Evolutionary conservation across 2,797 vertebrate genomes (phyloP), one percentile per base, ranked within the genome.

Genomic region (Cossypha dichroa): DNA sequence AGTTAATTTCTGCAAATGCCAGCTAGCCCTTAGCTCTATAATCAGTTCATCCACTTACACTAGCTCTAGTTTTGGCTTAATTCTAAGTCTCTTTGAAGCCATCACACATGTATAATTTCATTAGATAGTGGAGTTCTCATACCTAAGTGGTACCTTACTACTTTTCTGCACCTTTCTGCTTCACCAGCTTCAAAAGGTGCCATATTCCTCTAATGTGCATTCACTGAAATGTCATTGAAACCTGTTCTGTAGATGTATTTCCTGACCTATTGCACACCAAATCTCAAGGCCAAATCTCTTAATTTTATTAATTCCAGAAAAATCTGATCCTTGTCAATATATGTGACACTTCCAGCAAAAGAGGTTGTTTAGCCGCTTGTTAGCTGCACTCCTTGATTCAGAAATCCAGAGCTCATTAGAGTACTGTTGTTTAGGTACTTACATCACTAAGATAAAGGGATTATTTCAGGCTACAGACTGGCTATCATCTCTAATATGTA

Each of bases 21-120:
- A 87, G 36, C 51, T 46, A 95, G 64, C 74, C 91, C 46, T 80
- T 62, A 88, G 75, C 62, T 74, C 46, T 52, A 72, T 55, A 72
- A 94, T 94, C 75, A 91, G 43, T 48, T 90, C 80, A 26, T 45
- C 49, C 81, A 46, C 63, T 96, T 94, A 54, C 55, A 77, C 58
- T 88, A 81, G 45, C 77, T 87, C 72, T 66, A 70, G 34, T 89
- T 90, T 79, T 85, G 80, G 18, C 84, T 96, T 85, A 93, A 72
- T 91, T 89, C 89, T 86, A 92, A 94, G 62, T 83, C 73, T 84
- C 68, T 72, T 54, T 84, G 73, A 96, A 96, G 54, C 82, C 75
- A 88, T 73, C 43, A 83, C 54, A 88, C 52, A 55, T 6, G 15
- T 51, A 63, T 41, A 79, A 68, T 69, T 83, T 85, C 36, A 45